Evolutionary conservation across 92 coral and sea anemone genomes (phyloP).

Genomic region (Phenganax marumi): DNA sequence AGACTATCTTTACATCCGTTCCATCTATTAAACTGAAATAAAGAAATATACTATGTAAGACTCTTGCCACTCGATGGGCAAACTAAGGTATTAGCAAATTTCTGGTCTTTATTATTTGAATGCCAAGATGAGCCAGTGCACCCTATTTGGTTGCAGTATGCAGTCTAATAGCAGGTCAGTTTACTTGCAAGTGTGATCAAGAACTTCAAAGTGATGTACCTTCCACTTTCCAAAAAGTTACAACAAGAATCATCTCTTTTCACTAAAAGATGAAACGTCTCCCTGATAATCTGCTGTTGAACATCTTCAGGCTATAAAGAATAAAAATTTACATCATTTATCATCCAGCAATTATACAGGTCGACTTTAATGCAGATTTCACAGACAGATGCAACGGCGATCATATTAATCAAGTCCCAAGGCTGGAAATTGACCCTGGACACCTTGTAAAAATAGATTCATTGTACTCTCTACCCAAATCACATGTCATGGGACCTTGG

Average conservation of each 20-base stretch:
- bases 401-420: too few relatives aligned
- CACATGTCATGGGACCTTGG: too few relatives aligned
- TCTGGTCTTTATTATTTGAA: not conserved
- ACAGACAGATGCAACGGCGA: too few relatives aligned
- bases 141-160: not conserved
- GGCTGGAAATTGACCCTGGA: too few relatives aligned
- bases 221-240: constrained; percentile 94
- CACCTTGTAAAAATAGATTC: too few relatives aligned
- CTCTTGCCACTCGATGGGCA: not conserved
- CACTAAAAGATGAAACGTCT: constrained; percentile 87
- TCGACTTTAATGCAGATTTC: too few relatives aligned
- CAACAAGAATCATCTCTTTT: constrained; percentile 94
- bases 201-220: constrained; percentile 47
- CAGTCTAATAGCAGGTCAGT: not conserved
- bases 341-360: too few relatives aligned
- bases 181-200: not conserved
- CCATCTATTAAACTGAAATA: constrained; percentile 85
- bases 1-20: constrained; percentile 86
- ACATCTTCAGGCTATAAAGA: constrained; percentile 73
- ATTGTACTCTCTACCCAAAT: too few relatives aligned
- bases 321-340: too few relatives aligned
- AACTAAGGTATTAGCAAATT: too few relatives aligned
- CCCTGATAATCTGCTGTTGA: constrained; percentile 96
- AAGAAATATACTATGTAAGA: not conserved
- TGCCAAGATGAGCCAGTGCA: not conserved